Conservation (phyloP, 2,888 invertebrate genomes). For the Arge pagana region DNA sequence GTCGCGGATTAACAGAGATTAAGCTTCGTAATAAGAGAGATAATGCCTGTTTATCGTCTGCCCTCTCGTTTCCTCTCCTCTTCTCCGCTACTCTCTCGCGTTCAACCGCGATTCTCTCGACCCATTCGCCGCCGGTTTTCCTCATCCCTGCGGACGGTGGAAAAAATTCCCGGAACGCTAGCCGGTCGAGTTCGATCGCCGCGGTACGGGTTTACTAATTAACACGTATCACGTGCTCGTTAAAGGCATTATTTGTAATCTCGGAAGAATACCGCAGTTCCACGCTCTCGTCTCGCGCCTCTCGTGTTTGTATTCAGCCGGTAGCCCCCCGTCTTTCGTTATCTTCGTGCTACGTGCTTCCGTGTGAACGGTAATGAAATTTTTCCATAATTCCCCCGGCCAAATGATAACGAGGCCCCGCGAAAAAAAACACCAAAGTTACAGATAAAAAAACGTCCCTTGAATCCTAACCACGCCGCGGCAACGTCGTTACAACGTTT, state of each 20-base stretch:
- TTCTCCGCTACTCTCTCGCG: not conserved
- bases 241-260: not conserved
- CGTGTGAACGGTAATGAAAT: constrained; percentile 47
- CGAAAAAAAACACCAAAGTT: no score
- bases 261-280: not conserved
- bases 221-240: not conserved
- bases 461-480: no score
- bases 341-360: constrained; percentile 34
- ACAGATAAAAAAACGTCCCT: no score
- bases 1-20: constrained; percentile 9
- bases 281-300: not conserved
- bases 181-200: not conserved
- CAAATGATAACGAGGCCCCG: constrained; percentile 40
- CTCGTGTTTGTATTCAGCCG: constrained; percentile 41
- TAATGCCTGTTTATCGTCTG: constrained; percentile 13
- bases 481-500: no score
- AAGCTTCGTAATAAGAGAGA: constrained; percentile 16
- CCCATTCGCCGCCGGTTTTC: not conserved
- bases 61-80: not conserved
- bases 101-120: not conserved
- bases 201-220: not conserved
- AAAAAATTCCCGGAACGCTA: no score
- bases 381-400: constrained; percentile 43
- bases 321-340: constrained; percentile 37
- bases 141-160: no score